These are phyloP conservation scores for Clarias laeviceps DNA, from an alignment of 2,797 vertebrate genomes.

Conservation along the genomic window DNA sequence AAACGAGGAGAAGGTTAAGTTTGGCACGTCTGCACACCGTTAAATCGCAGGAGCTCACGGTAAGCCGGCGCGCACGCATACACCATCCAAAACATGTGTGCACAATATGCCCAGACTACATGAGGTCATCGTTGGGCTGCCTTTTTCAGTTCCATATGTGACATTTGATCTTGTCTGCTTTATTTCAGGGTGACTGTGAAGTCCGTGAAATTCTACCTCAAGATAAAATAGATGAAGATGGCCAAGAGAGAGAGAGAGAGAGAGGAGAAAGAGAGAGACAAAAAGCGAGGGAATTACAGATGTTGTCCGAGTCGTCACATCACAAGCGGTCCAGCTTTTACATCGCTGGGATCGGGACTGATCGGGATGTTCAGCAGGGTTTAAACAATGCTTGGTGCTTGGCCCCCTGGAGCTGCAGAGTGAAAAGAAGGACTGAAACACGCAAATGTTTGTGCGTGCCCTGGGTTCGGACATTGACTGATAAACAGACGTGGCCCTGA, in stretches of 20 bases:
- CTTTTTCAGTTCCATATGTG: constrained; percentile 19
- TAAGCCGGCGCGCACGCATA: constrained; percentile 61
- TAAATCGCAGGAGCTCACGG: constrained; percentile 76
- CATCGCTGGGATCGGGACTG: neutral
- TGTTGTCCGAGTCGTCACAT: neutral
- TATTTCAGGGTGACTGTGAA: constrained; percentile 65
- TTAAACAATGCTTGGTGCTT: constrained; percentile 64
- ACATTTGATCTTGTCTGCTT: constrained; percentile 30
- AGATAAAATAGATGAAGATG: constrained; percentile 67
- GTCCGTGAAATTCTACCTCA: constrained; percentile 79
- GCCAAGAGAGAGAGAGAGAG: constrained; percentile 60
- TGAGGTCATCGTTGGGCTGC: neutral
- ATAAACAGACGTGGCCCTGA: constrained; percentile 21
- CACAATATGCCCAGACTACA: constrained; percentile 15
- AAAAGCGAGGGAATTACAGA: constrained; percentile 13
- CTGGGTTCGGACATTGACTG: constrained; percentile 27
- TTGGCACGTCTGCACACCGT: constrained; percentile 86
- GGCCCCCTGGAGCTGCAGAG: constrained; percentile 52
- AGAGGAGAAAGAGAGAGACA: constrained; percentile 55
- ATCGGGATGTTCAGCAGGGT: constrained; percentile 37
- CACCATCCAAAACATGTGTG: neutral
- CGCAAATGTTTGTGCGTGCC: constrained; percentile 33
- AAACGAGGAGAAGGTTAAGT: constrained; percentile 95
- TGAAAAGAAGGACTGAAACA: constrained; percentile 44
- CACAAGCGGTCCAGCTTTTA: neutral